phyloP scores from a whole-genome alignment of 2,888 invertebrate genomes.

The Thecophora atra region DNA sequence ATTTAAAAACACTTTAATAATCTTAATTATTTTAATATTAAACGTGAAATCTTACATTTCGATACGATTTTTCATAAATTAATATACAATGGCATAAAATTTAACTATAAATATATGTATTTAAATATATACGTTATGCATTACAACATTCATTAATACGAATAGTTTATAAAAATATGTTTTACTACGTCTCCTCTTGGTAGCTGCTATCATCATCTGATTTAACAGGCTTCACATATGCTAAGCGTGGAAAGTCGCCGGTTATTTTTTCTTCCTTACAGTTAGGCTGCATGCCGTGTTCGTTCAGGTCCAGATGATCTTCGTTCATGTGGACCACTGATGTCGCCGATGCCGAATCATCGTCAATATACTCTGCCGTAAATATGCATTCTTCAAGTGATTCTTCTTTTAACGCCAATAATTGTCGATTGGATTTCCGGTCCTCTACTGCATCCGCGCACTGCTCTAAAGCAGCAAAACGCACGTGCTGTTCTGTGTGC shows the following conservation, averaged over 20 bases:
- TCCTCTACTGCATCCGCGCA: slow-evolving; percentile 1
- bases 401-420: slow-evolving; percentile 32
- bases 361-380: slow-evolving; percentile 52
- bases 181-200: slow-evolving; percentile 17
- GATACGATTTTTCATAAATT: too few species aligned
- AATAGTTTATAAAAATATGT: too few species aligned
- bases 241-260: neutral
- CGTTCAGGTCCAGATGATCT: slow-evolving; percentile 38
- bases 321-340: slow-evolving; percentile 33
- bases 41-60: too few species aligned
- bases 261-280: neutral
- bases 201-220: slow-evolving; percentile 14
- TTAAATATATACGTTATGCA: too few species aligned
- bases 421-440: neutral
- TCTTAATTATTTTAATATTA: too few species aligned
- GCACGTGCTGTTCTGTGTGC: slow-evolving; percentile 57
- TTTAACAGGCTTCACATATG: slow-evolving; percentile 1
- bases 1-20: too few species aligned
- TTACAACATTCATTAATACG: too few species aligned
- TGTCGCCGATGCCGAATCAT: neutral
- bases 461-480: neutral
- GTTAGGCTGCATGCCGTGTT: neutral
- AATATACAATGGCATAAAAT: too few species aligned
- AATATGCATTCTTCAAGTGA: slow-evolving; percentile 55
- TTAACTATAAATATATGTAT: too few species aligned